Percentiles rank a stretch among this genome's conserved stretches.
phyloP scores from a whole-genome alignment of 2,113 vertebrate genomes.

The Podiceps cristatus region DNA sequence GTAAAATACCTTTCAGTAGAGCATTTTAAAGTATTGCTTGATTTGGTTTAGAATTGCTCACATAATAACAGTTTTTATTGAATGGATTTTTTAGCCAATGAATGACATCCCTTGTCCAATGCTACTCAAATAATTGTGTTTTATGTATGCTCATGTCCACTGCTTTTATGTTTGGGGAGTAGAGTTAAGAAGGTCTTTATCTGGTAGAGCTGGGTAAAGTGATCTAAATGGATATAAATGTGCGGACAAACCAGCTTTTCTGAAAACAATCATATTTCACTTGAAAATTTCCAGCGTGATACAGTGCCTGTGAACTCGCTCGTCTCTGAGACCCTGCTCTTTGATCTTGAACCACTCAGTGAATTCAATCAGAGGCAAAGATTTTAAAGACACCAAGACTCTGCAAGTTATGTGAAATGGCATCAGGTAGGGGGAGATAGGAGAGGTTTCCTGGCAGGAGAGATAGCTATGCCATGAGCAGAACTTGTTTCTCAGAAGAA shows the following conservation, averaged over 20 bases:
- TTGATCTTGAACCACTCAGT: background rate
- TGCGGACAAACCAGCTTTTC: background rate
- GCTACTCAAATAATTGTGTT: background rate
- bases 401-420: background rate
- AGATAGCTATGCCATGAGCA: background rate
- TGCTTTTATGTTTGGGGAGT: background rate
- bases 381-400: background rate
- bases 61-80: background rate
- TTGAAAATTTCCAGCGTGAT: background rate
- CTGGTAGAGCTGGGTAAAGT: background rate
- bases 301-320: rapidly evolving
- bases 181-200: background rate
- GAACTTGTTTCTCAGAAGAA: background rate
- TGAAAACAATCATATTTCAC: background rate
- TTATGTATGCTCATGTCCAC: background rate
- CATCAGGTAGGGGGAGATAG: background rate
- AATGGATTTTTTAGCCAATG: background rate
- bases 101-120: background rate
- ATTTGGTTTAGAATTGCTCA: background rate
- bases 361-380: background rate
- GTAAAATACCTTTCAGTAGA: background rate
- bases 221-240: background rate
- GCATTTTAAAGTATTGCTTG: background rate
- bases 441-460: background rate
- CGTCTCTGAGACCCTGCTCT: background rate